phyloP scores from a whole-genome alignment of 2,113 vertebrate species.

The Onychorhynchus coronatus region DNA sequence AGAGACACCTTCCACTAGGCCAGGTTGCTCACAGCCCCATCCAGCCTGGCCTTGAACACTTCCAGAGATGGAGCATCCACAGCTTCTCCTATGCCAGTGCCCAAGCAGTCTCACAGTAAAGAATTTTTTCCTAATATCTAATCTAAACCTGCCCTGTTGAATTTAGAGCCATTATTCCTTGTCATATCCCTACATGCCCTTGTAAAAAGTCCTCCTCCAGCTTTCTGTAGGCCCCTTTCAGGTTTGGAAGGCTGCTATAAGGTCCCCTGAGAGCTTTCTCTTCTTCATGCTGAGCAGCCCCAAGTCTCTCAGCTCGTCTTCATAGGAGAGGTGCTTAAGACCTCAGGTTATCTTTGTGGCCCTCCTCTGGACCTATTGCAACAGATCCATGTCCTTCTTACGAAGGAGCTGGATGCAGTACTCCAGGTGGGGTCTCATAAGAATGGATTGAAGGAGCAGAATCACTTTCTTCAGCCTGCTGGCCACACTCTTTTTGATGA shows the following conservation, averaged over 20 bases:
- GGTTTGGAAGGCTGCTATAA: neutral
- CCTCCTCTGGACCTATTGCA: neutral
- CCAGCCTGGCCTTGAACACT: neutral
- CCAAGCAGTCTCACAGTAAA: neutral
- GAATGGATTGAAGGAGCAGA: neutral
- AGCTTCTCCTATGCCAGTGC: neutral
- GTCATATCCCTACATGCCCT: neutral
- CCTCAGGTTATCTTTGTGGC: neutral
- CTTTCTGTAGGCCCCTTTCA: neutral
- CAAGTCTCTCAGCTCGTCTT: neutral
- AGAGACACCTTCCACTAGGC: neutral
- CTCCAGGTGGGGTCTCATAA: neutral
- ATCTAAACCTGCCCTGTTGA: neutral
- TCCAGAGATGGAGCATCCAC: neutral
- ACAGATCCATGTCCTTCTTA: neutral
- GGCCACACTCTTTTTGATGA: rapidly evolving
- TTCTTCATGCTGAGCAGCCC: neutral
- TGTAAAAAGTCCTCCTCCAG: neutral
- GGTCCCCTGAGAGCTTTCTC: neutral
- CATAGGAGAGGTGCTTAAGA: neutral
- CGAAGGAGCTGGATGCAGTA: neutral
- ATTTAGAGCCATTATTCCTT: neutral
- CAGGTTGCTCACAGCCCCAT: neutral
- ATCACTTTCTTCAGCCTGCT: neutral
- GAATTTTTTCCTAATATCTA: neutral